A percentile compares a stretch with the other conserved stretches of the same genome.
These are phyloP conservation scores for Meteorus sp. DNA, from an alignment of 1,140 invertebrate genomes.

Conservation along the genomic window DNA sequence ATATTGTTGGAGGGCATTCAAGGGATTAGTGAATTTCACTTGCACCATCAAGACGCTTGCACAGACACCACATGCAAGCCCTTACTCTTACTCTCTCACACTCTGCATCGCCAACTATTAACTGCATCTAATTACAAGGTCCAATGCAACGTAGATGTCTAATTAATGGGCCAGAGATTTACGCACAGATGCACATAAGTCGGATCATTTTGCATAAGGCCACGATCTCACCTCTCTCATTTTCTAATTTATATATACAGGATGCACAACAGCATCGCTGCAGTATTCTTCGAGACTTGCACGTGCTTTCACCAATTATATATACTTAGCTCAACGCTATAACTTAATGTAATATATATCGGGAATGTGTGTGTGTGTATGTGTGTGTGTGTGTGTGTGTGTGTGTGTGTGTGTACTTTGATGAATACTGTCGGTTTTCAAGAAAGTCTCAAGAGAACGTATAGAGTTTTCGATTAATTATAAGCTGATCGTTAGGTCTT, in stretches of 20 bases:
- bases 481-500: constrained; percentile 3
- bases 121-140: constrained; percentile 60
- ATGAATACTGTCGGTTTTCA: not conserved
- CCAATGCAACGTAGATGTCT: constrained; percentile 55
- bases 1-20: constrained; percentile 32
- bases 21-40: constrained; percentile 52
- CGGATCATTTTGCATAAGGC: constrained; percentile 52
- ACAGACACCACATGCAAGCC: too few relatives aligned
- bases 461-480: constrained; percentile 7
- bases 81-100: too few relatives aligned
- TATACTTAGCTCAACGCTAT: too few relatives aligned
- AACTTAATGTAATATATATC: too few relatives aligned
- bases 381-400: too few relatives aligned
- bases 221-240: constrained; percentile 35
- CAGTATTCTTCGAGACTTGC: too few relatives aligned
- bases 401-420: too few relatives aligned
- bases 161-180: constrained; percentile 58
- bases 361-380: too few relatives aligned
- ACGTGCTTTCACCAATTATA: too few relatives aligned
- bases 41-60: constrained; percentile 43
- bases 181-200: constrained; percentile 54
- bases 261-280: too few relatives aligned
- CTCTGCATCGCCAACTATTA: constrained; percentile 50
- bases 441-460: not conserved
- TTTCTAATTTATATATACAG: constrained; percentile 10